Base-by-base conservation (phyloP, 2,888 invertebrate species). In the Prenolepis imparis region DNA sequence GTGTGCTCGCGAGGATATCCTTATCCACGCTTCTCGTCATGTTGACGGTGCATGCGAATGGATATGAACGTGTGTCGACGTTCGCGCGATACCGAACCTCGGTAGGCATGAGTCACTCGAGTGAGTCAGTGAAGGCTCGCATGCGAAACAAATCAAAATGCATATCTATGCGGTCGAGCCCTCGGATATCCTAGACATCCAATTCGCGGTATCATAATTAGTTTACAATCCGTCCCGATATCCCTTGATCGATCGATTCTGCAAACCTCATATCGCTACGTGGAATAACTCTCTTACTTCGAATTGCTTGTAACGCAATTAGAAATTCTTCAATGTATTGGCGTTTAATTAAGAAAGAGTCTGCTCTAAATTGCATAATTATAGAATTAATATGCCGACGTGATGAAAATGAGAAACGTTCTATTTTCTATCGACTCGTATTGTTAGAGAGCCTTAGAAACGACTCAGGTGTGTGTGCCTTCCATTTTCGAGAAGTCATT, bases 71-170 rank as follows among this genome's bases (percentile, higher is more conserved):
- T 39, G 39, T 39, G 61, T 63, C 63, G 63, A n/a, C 18, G 66
- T 15, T 63, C 44, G 63, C 36, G 52, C 77, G 81, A 74, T 73
- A 80, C 59, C 57, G 63, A 41, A 52, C 73, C 39, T 41, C 52
- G 32, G 48, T 44, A 12, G 24, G 59, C 12, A 41, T 83, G 83
- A 78, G 80, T 80, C 80, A 78, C 61, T n/a, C 61, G 83, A 24
- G 61, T 83, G 83, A 83, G 67, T 83, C 83, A 83, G 80, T 72
- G 78, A 59, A 59, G 78, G 78, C 78, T 80, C 78, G 78, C 15
- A 61, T 59, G 59, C 18, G 78, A 80, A 80, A 73, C 73, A 72
- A 80, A 59, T 80, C 73, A 72, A 80, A 80, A 80, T 80, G 59
- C 78, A 80, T 80, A 72, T 80, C 78, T 59, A 18, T 48, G 44